A percentile compares a stretch with the other conserved stretches of the same genome.
phyloP scores from a whole-genome alignment of 2,113 vertebrate species.

The Nibea coibor region DNA sequence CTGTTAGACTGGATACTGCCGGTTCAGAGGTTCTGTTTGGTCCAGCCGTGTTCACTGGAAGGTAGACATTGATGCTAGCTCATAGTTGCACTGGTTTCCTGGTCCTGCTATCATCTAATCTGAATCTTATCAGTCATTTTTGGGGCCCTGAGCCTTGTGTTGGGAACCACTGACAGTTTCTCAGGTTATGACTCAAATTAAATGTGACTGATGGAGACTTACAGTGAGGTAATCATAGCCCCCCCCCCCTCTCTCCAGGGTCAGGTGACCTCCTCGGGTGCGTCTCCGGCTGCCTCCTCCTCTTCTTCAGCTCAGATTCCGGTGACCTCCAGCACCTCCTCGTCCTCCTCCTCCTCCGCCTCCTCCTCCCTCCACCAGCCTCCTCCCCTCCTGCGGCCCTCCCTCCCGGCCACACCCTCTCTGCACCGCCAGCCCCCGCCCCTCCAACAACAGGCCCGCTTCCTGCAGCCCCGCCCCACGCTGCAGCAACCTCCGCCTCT shows the following conservation, averaged over 20 bases:
- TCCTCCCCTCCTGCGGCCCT: conserved; percentile 94
- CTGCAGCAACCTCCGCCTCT: conserved; percentile 95
- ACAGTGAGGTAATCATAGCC: conserved; percentile 3
- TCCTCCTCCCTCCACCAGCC: conserved; percentile 91
- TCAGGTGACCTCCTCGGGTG: conserved; percentile 89
- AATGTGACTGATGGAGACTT: not conserved
- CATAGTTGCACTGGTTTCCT: too few species aligned
- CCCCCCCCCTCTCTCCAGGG: conserved; percentile 78
- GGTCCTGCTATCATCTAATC: too few species aligned
- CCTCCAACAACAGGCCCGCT: conserved; percentile 95
- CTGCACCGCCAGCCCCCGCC: conserved; percentile 96
- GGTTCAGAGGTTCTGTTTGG: too few species aligned
- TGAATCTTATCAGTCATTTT: too few species aligned
- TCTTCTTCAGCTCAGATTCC: conserved; percentile 81
- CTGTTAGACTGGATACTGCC: too few species aligned
- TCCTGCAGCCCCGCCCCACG: conserved; percentile 91
- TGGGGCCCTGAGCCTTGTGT: too few species aligned
- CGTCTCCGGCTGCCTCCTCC: conserved; percentile 88
- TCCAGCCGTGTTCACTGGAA: too few species aligned
- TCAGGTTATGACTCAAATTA: not conserved
- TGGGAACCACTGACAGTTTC: too few species aligned
- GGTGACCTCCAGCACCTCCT: conserved; percentile 79
- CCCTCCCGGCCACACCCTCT: conserved; percentile 92
- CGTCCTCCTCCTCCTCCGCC: conserved; percentile 81
- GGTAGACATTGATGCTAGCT: too few species aligned